Percentiles rank a stretch among this genome's conserved stretches.
phyloP scores from a whole-genome alignment of 2,888 invertebrate species.

The Halocaridina rubra region DNA sequence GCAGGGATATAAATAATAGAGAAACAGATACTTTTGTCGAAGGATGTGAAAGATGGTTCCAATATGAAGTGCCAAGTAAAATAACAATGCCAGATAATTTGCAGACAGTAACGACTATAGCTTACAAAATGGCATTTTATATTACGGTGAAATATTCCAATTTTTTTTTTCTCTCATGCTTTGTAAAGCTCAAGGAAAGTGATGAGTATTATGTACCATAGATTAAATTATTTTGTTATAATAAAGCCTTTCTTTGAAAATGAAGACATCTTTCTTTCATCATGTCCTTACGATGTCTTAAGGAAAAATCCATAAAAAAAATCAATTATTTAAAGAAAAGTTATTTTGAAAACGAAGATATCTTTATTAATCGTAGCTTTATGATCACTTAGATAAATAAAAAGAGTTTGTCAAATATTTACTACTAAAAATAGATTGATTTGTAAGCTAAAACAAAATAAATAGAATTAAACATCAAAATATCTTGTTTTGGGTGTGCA shows the following conservation, averaged over 20 bases:
- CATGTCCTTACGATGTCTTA: no score
- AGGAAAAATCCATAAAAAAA: neutral
- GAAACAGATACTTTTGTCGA: no score
- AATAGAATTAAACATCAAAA: no score
- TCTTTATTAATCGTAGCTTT: no score
- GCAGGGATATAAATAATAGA: no score
- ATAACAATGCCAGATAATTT: neutral
- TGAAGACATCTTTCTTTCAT: neutral
- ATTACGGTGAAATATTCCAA: neutral
- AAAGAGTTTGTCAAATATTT: no score
- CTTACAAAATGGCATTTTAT: neutral
- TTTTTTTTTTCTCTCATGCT: neutral
- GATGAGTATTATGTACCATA: conserved; percentile 24
- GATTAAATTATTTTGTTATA: conserved; percentile 42
- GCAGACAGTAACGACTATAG: neutral
- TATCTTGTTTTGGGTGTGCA: no score
- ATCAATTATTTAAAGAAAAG: neutral
- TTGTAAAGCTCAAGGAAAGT: conserved; percentile 18
- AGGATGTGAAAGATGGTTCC: no score
- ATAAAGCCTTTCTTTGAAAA: no score
- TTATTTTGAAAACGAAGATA: neutral
- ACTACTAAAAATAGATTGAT: no score
- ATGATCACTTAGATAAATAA: no score
- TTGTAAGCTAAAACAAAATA: no score
- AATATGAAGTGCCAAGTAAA: neutral